Evolutionary conservation across 2,797 vertebrate species (phyloP).

Genomic region (Onychomys leucogaster): DNA sequence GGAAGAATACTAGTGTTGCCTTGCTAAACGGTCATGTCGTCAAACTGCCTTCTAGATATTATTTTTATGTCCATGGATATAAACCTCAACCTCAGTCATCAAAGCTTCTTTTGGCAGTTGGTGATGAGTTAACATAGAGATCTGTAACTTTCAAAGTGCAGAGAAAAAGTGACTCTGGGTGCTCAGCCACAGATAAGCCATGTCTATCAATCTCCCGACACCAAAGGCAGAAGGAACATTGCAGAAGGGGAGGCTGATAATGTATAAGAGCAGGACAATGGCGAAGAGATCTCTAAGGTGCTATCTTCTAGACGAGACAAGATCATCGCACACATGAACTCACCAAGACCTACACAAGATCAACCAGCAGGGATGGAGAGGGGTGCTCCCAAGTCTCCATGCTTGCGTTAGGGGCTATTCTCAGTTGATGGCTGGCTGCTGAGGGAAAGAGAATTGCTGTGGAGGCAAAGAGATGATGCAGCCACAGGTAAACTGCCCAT

Average conservation of each 20-base stretch:
- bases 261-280: too few relatives aligned
- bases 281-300: not conserved
- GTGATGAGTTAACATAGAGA: not conserved
- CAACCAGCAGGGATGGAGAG: not conserved
- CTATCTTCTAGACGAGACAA: not conserved
- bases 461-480: rapidly evolving
- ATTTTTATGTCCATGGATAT: not conserved
- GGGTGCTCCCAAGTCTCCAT: not conserved
- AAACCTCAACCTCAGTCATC: not conserved
- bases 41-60: not conserved
- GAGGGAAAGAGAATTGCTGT: not conserved
- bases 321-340: not conserved
- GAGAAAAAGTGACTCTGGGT: not conserved
- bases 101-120: not conserved
- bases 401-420: not conserved
- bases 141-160: not conserved
- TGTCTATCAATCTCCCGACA: not conserved
- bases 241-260: not conserved
- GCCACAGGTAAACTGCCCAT: not conserved
- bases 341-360: not conserved
- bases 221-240: not conserved
- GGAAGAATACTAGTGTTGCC: not conserved
- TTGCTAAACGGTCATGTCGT: not conserved
- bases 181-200: not conserved
- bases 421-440: not conserved